Evolutionary conservation across 2,888 invertebrate genomes (phyloP).

Genomic region (Drosophila incognita): DNA sequence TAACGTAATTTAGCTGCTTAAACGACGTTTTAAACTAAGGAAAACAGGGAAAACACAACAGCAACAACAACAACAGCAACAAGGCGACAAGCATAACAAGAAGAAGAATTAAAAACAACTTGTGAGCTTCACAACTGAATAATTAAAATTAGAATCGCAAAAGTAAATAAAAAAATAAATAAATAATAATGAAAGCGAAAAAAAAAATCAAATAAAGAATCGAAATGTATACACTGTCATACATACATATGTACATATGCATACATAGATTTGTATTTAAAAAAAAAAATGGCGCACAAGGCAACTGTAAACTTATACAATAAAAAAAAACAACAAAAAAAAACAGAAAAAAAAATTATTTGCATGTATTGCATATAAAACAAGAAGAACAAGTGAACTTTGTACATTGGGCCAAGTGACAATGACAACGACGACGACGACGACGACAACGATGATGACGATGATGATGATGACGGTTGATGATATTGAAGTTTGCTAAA

Average conservation of each 20-base stretch:
- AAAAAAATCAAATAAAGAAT: conserved; percentile 63
- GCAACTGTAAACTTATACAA: conserved; percentile 78
- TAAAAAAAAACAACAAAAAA: conserved; percentile 46
- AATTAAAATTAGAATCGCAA: conserved; percentile 78
- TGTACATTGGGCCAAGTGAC: conserved; percentile 67
- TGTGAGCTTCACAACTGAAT: conserved; percentile 78
- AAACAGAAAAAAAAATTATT: conserved; percentile 38
- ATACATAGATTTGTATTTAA: conserved; percentile 44
- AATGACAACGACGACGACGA: conserved; percentile 28
- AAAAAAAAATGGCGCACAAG: conserved; percentile 72
- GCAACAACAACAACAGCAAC: conserved; percentile 11
- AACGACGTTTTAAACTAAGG: conserved; percentile 54
- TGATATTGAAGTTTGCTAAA: conserved; percentile 11
- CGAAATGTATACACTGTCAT: conserved; percentile 43
- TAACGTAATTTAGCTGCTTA: conserved; percentile 55
- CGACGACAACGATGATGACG: not conserved
- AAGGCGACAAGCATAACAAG: conserved; percentile 36
- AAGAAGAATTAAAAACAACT: conserved; percentile 73
- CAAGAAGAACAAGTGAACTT: conserved; percentile 73
- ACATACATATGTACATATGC: conserved; percentile 19
- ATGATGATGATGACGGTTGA: conserved; percentile 10
- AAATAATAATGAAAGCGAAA: conserved; percentile 25
- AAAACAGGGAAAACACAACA: conserved; percentile 28
- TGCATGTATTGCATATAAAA: conserved; percentile 43
- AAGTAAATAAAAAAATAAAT: conserved; percentile 65